A percentile compares a stretch with the other conserved stretches of the same genome.
These are phyloP conservation scores for Aegotheles bennettii DNA, from an alignment of 2,113 vertebrate species.

Conservation along the genomic window DNA sequence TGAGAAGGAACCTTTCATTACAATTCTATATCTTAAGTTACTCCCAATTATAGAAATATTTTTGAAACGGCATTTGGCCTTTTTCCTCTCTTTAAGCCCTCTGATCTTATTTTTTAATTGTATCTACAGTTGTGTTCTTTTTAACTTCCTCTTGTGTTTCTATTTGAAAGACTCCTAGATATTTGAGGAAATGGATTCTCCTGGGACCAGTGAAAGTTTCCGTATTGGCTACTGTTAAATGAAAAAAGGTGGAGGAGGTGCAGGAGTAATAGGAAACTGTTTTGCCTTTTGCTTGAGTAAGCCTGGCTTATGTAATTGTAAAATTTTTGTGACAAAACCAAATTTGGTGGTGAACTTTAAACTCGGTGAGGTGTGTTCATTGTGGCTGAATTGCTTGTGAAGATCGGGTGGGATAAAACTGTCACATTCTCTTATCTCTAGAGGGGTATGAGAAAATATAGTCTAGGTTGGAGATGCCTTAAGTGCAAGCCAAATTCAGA, in stretches of 20 bases:
- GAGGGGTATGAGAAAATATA: not conserved
- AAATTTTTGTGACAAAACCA: not conserved
- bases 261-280: not conserved
- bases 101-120: not conserved
- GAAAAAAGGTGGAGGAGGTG: not conserved
- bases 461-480: not conserved
- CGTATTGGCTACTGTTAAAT: not conserved
- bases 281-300: not conserved
- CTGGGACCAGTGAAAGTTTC: not conserved
- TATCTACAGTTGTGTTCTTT: not conserved
- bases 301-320: not conserved
- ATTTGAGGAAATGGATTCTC: not conserved
- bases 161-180: not conserved
- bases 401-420: not conserved
- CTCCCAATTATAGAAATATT: not conserved
- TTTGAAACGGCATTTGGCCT: not conserved
- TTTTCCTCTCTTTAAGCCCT: not conserved
- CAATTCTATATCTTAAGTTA: not conserved
- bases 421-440: rapidly evolving
- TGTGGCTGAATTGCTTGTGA: not conserved
- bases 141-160: not conserved
- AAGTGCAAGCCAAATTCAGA: not conserved
- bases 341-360: not conserved
- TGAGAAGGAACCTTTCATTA: conserved; percentile 45
- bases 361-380: not conserved